Conservation (phyloP, 2,888 invertebrate genomes). For the Pammene aurita region DNA sequence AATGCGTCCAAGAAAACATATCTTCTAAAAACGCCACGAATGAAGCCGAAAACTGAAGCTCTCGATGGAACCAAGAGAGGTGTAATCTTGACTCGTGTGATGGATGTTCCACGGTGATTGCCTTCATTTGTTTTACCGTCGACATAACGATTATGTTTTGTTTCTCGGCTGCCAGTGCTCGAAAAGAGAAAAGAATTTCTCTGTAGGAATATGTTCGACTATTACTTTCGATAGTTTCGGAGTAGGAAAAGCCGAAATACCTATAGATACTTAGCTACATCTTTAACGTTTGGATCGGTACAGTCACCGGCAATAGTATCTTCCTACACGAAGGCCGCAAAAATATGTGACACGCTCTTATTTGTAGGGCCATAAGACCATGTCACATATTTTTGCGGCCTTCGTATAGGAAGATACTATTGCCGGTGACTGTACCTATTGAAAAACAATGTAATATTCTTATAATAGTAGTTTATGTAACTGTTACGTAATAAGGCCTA, state of each 20-base stretch:
- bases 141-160: slow-evolving; percentile 34
- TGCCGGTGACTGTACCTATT: too few relatives aligned
- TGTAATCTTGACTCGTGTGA: slow-evolving; percentile 31
- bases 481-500: too few relatives aligned
- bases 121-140: slow-evolving; percentile 38
- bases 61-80: slow-evolving; percentile 12
- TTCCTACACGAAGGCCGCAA: too few relatives aligned
- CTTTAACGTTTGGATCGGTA: too few relatives aligned
- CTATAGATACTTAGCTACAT: too few relatives aligned
- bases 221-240: not conserved
- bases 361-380: too few relatives aligned
- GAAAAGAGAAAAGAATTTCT: slow-evolving; percentile 3
- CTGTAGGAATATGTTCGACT: slow-evolving; percentile 9
- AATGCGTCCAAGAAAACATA: not conserved
- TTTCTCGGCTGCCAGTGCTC: slow-evolving; percentile 23
- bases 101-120: slow-evolving; percentile 33
- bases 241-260: not conserved
- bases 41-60: slow-evolving; percentile 5
- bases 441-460: too few relatives aligned
- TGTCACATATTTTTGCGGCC: too few relatives aligned
- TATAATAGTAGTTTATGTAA: too few relatives aligned
- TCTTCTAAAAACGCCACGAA: not conserved
- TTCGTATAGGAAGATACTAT: too few relatives aligned
- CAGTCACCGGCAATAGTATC: too few relatives aligned
- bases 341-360: too few relatives aligned